phyloP scores from a whole-genome alignment of 2,113 vertebrate genomes.

The Cephalopterus ornatus region DNA sequence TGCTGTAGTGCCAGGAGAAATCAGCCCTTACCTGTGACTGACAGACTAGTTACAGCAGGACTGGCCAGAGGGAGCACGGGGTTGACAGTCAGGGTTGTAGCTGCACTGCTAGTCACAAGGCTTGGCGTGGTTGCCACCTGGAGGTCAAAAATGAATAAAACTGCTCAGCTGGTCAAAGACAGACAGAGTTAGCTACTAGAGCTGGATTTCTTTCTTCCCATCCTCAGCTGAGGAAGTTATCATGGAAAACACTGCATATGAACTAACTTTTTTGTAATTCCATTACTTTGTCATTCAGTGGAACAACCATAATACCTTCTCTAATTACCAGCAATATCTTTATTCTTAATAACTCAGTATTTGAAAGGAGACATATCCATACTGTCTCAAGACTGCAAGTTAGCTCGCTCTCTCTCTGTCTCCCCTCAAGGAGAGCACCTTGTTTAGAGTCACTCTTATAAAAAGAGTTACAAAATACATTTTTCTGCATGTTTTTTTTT shows the following conservation, averaged over 20 bases:
- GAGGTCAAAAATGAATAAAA: constrained; percentile 54
- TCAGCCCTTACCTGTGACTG: constrained; percentile 84
- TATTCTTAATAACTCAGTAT: not conserved
- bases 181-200: not conserved
- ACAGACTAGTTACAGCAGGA: constrained; percentile 83
- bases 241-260: not conserved
- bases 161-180: not conserved
- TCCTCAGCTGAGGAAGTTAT: not conserved
- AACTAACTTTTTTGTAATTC: not conserved
- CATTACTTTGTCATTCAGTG: not conserved
- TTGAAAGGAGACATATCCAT: not conserved
- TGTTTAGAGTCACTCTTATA: not conserved
- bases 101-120: constrained; percentile 95
- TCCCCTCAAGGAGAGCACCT: not conserved
- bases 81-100: constrained; percentile 95
- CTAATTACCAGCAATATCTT: not conserved
- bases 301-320: not conserved
- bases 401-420: not conserved
- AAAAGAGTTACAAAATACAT: not conserved
- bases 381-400: not conserved
- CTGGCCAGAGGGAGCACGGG: constrained; percentile 93
- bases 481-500: not conserved
- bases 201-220: not conserved
- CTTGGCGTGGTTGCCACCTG: constrained; percentile 97
- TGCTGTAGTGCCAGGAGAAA: not conserved